Evolutionary conservation across 2,888 invertebrate species (phyloP).

Genomic region (Caenorhabditis angaria): DNA sequence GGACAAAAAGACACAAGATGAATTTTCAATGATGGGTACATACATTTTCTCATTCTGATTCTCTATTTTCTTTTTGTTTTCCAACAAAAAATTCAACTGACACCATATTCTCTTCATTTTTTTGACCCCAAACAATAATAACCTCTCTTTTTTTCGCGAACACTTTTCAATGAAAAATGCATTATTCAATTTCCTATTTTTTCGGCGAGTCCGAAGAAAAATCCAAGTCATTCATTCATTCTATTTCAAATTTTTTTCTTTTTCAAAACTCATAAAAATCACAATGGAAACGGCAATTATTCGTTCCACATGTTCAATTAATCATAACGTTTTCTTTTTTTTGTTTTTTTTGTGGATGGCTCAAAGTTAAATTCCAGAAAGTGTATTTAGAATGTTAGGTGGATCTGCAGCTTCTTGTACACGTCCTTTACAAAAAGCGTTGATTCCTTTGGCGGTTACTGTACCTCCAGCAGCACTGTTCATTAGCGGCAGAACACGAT

Average conservation of each 20-base stretch:
- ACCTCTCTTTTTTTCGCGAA: too few species aligned
- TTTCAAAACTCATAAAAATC: constrained; percentile 1
- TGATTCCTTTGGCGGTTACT: constrained; percentile 49
- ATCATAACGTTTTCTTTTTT: not conserved
- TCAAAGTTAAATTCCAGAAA: too few species aligned
- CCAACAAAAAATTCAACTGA: too few species aligned
- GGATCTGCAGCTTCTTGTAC: constrained; percentile 42
- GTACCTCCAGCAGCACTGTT: constrained; percentile 48
- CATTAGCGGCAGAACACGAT: constrained; percentile 27
- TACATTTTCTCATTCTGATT: too few species aligned
- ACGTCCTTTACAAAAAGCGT: constrained; percentile 42
- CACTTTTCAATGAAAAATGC: not conserved
- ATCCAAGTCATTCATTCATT: too few species aligned
- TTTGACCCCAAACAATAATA: not conserved
- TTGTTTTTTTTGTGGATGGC: not conserved
- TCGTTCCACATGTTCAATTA: not conserved
- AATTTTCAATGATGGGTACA: too few species aligned
- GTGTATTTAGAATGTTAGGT: not conserved
- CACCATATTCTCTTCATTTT: not conserved
- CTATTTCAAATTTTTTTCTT: not conserved
- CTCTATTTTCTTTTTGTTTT: too few species aligned
- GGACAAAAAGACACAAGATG: too few species aligned
- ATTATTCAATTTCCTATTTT: not conserved
- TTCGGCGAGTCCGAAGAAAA: not conserved
- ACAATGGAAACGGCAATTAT: not conserved